Conservation (phyloP, 1,140 invertebrate species). For the Paraescarpia echinospica region DNA sequence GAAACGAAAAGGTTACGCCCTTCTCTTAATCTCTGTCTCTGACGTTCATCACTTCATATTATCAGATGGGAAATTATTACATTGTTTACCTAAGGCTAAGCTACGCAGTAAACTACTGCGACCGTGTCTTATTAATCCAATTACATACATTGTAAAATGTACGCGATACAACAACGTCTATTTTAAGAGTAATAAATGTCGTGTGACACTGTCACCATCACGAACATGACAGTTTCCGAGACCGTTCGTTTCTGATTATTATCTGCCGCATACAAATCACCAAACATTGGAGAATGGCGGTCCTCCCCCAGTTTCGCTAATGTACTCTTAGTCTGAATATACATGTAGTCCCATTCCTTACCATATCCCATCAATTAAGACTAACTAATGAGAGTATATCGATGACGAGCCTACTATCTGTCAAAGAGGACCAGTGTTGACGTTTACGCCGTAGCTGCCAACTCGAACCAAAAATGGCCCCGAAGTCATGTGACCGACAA, state of each 20-base stretch:
- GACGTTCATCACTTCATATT: too few species aligned
- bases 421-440: not conserved
- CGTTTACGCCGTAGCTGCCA: not conserved
- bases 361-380: not conserved
- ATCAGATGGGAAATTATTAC: too few species aligned
- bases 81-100: not conserved
- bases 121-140: not conserved
- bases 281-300: not conserved
- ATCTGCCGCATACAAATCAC: not conserved
- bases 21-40: too few species aligned
- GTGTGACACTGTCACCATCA: not conserved
- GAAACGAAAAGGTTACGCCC: too few species aligned
- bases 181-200: not conserved
- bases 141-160: not conserved
- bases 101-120: not conserved
- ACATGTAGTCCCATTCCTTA: not conserved
- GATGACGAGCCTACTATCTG: not conserved
- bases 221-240: too few species aligned
- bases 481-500: not conserved
- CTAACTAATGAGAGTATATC: not conserved
- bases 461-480: constrained; percentile 3
- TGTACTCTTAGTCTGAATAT: not conserved
- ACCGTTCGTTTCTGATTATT: not conserved
- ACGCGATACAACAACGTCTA: not conserved
- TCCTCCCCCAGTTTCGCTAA: not conserved